These are phyloP conservation scores for Himantopus leucocephalus DNA, from an alignment of 2,113 vertebrate genomes.

Conservation along the genomic window DNA sequence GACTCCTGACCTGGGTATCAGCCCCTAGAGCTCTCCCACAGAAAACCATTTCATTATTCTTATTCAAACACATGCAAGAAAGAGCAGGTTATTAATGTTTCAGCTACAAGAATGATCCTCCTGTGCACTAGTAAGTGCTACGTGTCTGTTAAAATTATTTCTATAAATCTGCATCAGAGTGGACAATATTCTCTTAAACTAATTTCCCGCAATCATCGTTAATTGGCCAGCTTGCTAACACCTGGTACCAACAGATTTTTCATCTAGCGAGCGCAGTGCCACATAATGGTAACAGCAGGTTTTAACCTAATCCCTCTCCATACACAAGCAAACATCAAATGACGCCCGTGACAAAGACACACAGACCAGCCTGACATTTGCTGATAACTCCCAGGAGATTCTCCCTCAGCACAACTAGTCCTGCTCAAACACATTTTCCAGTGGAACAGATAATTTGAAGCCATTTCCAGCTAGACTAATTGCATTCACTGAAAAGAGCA, in stretches of 20 bases:
- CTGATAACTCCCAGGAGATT: background rate
- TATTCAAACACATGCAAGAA: background rate
- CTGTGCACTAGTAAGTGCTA: background rate
- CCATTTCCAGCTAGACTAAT: slow-evolving; percentile 6
- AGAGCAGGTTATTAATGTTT: background rate
- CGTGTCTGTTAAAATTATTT: background rate
- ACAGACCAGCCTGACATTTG: slow-evolving; percentile 22
- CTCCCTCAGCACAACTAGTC: background rate
- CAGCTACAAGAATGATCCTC: background rate
- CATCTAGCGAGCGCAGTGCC: background rate
- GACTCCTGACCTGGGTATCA: background rate
- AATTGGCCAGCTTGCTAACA: background rate
- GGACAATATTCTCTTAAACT: background rate
- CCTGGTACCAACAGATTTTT: slow-evolving; percentile 7
- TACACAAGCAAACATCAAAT: background rate
- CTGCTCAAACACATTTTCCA: slow-evolving; percentile 20
- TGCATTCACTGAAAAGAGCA: slow-evolving; percentile 15
- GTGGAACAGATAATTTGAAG: slow-evolving; percentile 32
- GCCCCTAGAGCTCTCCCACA: background rate
- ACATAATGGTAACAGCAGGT: background rate
- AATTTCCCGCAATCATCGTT: background rate
- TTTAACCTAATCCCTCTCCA: background rate
- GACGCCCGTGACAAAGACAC: background rate
- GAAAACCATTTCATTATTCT: background rate
- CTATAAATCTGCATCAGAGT: background rate